Evolutionary conservation across 2,888 invertebrate genomes (phyloP).

Genomic region (Apodemia mormo): DNA sequence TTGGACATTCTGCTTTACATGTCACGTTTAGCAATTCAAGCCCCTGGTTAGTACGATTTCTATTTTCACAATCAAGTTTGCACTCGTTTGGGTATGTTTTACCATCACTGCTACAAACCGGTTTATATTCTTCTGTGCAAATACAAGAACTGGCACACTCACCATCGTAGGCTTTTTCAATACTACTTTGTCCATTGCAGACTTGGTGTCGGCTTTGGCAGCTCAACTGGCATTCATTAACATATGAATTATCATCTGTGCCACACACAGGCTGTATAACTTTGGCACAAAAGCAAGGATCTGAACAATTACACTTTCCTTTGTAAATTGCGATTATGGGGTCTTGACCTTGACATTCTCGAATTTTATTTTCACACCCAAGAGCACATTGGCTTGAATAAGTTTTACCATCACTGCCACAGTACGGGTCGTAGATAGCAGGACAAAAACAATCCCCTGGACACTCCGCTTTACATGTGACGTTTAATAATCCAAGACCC

Average conservation of each 20-base stretch:
- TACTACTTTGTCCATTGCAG: constrained; percentile 2
- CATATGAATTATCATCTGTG: not conserved
- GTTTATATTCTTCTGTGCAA: not conserved
- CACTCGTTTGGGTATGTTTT: constrained; percentile 19
- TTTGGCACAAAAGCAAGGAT: constrained; percentile 28
- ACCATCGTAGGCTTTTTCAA: constrained; percentile 25
- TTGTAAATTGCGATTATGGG: not conserved
- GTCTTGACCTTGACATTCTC: not conserved
- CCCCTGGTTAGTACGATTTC: not conserved
- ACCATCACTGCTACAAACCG: not conserved
- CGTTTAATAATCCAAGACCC: not conserved
- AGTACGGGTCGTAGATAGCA: constrained; percentile 37
- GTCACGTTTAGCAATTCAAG: not conserved
- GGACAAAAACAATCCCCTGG: constrained; percentile 26
- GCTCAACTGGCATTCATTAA: not conserved
- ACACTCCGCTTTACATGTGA: constrained; percentile 22
- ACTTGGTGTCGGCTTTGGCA: constrained; percentile 16
- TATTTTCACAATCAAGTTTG: constrained; percentile 6
- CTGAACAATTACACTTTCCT: constrained; percentile 22
- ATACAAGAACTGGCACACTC: constrained; percentile 20
- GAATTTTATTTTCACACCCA: constrained; percentile 28
- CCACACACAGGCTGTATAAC: constrained; percentile 14
- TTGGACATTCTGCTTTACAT: not conserved
- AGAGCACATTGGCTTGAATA: constrained; percentile 33
- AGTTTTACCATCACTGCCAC: constrained; percentile 42